These are phyloP conservation scores for Gopherus flavomarginatus DNA, from an alignment of 2,113 vertebrate genomes.

Conservation along the genomic window DNA sequence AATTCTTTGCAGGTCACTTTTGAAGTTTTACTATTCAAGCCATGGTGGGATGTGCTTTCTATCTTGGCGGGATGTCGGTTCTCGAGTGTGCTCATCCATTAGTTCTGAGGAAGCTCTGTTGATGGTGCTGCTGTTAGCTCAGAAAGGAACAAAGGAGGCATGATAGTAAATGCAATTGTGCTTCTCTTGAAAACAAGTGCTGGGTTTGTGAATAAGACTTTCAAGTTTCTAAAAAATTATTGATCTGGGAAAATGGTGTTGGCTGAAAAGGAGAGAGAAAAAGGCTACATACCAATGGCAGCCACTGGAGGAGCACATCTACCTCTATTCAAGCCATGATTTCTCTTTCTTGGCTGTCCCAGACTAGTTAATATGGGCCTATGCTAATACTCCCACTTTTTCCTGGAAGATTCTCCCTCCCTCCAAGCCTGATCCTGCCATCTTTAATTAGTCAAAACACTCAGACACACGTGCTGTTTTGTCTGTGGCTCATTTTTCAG, in stretches of 20 bases:
- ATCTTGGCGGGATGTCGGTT: neutral
- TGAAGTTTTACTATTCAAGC: neutral
- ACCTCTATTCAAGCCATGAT: neutral
- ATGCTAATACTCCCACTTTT: neutral
- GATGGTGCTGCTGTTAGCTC: neutral
- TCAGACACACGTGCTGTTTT: neutral
- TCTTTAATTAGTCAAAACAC: rapidly evolving
- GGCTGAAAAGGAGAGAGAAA: neutral
- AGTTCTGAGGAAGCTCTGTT: neutral
- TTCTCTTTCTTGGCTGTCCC: neutral
- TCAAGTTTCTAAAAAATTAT: neutral
- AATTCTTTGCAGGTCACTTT: neutral
- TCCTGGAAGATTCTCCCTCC: neutral
- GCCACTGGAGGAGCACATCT: neutral
- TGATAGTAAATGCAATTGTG: neutral
- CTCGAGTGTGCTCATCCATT: neutral
- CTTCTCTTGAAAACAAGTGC: neutral
- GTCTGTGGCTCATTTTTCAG: neutral
- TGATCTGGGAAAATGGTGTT: neutral
- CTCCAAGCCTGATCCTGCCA: neutral
- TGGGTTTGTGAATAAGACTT: neutral
- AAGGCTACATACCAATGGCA: neutral
- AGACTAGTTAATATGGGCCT: rapidly evolving
- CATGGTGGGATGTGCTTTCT: neutral
- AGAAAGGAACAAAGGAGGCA: neutral